These are phyloP conservation scores for Aradophagus sp. DNA, from an alignment of 1,140 invertebrate species.

Conservation along the genomic window DNA sequence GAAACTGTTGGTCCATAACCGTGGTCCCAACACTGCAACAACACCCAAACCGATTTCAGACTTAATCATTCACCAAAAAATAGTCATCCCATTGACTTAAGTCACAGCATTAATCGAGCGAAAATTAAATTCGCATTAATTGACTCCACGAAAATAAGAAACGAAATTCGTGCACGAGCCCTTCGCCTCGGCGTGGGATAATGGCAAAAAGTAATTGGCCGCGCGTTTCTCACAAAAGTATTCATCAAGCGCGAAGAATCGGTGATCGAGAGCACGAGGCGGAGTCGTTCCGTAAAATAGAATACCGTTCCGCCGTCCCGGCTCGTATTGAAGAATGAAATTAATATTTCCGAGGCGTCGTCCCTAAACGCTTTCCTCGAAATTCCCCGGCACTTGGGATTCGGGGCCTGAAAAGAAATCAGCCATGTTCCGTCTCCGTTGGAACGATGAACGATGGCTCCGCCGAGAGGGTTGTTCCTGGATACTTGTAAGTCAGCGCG, in stretches of 20 bases:
- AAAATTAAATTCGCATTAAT: constrained; percentile 22
- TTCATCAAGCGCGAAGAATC: constrained; percentile 37
- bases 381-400: constrained; percentile 20
- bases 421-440: constrained; percentile 22
- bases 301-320: background rate
- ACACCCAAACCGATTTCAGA: too few species aligned
- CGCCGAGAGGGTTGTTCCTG: constrained; percentile 56
- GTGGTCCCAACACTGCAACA: too few species aligned
- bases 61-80: too few species aligned
- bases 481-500: constrained; percentile 64
- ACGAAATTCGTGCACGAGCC: constrained; percentile 18
- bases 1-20: too few species aligned
- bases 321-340: constrained; percentile 9
- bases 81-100: too few species aligned
- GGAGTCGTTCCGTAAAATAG: constrained; percentile 21
- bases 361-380: constrained; percentile 27
- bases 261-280: constrained; percentile 7
- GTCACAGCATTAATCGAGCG: constrained; percentile 1
- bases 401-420: constrained; percentile 4
- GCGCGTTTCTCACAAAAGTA: constrained; percentile 26
- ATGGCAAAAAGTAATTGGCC: constrained; percentile 24
- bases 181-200: constrained; percentile 3
- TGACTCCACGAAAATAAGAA: constrained; percentile 1
- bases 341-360: background rate
- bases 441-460: constrained; percentile 62